Evolutionary conservation across 2,797 vertebrate genomes (phyloP).

Genomic region (Ambastaia sidthimunki): DNA sequence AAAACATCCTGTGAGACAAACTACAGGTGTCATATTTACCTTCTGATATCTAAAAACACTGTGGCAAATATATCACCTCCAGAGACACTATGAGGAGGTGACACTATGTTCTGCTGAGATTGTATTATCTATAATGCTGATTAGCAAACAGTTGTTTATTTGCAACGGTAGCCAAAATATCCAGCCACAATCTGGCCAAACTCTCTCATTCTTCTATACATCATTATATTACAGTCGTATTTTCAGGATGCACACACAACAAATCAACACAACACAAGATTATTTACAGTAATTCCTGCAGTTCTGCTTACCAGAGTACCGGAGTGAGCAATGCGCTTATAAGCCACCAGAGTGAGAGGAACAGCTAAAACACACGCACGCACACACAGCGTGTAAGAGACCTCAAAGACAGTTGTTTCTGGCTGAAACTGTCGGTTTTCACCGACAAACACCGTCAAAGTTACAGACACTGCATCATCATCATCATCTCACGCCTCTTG

Average conservation of each 20-base stretch:
- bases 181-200: slow-evolving; percentile 26
- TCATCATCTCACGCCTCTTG: background rate
- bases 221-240: background rate
- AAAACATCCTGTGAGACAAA: background rate
- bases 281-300: slow-evolving; percentile 26
- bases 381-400: too few species aligned
- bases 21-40: background rate
- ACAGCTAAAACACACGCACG: background rate
- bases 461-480: too few species aligned
- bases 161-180: slow-evolving; percentile 14
- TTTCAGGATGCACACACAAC: background rate
- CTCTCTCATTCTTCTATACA: slow-evolving; percentile 10
- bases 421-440: too few species aligned
- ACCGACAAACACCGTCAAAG: too few species aligned
- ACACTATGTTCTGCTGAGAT: slow-evolving; percentile 18
- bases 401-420: too few species aligned
- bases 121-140: slow-evolving; percentile 5
- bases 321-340: slow-evolving; percentile 8
- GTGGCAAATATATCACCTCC: background rate
- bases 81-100: background rate
- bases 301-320: slow-evolving; percentile 21
- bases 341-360: slow-evolving; percentile 6
- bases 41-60: slow-evolving; percentile 10
- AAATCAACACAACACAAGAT: slow-evolving; percentile 27
- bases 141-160: slow-evolving; percentile 37